Conservation (phyloP, 2,888 invertebrate species). For the Mythimna albipuncta region DNA sequence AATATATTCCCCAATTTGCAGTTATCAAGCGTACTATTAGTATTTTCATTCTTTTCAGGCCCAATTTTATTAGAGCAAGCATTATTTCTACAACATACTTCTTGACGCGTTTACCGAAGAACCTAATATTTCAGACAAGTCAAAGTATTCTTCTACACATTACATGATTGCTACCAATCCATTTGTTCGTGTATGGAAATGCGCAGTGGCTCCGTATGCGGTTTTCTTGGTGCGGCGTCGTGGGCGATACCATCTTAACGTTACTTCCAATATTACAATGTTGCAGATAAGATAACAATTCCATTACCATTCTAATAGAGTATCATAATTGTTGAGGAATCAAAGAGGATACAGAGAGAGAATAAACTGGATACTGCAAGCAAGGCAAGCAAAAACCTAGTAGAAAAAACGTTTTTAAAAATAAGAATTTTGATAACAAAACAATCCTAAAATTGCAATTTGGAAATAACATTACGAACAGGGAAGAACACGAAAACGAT, state of each 20-base stretch:
- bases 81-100: background rate
- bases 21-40: too few species aligned
- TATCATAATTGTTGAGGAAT: background rate
- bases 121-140: background rate
- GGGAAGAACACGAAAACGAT: too few species aligned
- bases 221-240: background rate
- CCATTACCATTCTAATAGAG: slow-evolving; percentile 3
- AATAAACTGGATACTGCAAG: too few species aligned
- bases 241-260: slow-evolving; percentile 17
- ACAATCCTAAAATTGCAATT: too few species aligned
- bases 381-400: too few species aligned
- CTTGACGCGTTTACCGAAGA: background rate
- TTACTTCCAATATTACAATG: slow-evolving; percentile 19
- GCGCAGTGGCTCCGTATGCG: slow-evolving; percentile 1
- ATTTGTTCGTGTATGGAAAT: slow-evolving; percentile 44
- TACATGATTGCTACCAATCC: slow-evolving; percentile 24
- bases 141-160: slow-evolving; percentile 12
- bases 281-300: slow-evolving; percentile 7
- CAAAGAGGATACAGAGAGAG: background rate
- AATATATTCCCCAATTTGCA: too few species aligned
- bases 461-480: too few species aligned
- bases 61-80: too few species aligned
- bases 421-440: too few species aligned
- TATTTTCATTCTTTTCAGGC: too few species aligned
- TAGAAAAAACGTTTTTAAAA: too few species aligned